Conservation (phyloP, 2,888 invertebrate genomes). For the Entomobrya proxima region DNA sequence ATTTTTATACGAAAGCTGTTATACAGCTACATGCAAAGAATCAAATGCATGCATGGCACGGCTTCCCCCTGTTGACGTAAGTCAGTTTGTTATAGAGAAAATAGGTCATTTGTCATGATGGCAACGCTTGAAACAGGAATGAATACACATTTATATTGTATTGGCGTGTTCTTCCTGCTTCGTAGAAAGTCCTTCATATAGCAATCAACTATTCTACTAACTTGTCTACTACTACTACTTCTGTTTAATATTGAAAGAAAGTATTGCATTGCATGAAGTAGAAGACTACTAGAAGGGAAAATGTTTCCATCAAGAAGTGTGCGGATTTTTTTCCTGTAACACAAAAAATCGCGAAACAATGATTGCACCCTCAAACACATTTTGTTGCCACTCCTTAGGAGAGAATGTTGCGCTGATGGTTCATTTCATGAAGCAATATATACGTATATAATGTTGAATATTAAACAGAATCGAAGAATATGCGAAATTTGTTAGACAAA, state of each 20-base stretch:
- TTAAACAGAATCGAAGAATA: constrained; percentile 15
- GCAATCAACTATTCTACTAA: not conserved
- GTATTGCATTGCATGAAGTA: not conserved
- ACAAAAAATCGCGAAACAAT: too few relatives aligned
- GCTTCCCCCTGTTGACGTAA: constrained; percentile 46
- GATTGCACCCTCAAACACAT: too few relatives aligned
- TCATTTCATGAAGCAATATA: too few relatives aligned
- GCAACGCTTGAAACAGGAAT: not conserved
- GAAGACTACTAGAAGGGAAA: too few relatives aligned
- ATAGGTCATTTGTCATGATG: constrained; percentile 43
- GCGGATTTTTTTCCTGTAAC: too few relatives aligned
- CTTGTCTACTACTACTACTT: not conserved
- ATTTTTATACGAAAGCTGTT: too few relatives aligned
- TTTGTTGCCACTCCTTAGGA: too few relatives aligned
- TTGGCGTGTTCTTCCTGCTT: not conserved
- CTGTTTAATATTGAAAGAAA: not conserved
- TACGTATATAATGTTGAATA: not conserved
- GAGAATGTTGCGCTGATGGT: too few relatives aligned
- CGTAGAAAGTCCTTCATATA: not conserved
- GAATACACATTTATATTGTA: not conserved
- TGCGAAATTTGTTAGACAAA: constrained; percentile 31
- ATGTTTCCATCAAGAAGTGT: too few relatives aligned
- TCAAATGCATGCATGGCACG: not conserved
- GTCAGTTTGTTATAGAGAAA: constrained; percentile 2
- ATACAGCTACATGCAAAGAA: not conserved